These are phyloP conservation scores for Ammodytes dubius DNA, from an alignment of 2,113 vertebrate species.

Conservation along the genomic window DNA sequence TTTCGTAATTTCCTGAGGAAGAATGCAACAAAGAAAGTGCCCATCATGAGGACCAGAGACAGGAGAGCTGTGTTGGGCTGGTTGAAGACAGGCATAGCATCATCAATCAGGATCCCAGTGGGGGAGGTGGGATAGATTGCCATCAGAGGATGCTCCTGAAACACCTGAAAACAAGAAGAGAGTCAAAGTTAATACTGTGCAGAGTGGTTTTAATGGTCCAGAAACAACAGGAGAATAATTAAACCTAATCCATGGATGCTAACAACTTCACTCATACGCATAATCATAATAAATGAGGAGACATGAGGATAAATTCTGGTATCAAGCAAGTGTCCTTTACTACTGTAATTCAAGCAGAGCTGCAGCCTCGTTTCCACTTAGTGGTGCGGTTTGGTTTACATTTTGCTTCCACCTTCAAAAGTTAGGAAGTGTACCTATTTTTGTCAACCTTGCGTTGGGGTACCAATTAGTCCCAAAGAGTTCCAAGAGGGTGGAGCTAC, in stretches of 20 bases:
- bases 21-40: conserved; percentile 97
- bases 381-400: no score
- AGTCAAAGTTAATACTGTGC: not conserved
- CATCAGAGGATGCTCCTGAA: conserved; percentile 94
- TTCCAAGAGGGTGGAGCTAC: no score
- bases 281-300: not conserved
- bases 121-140: conserved; percentile 85
- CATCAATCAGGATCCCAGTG: not conserved
- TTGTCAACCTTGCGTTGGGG: no score
- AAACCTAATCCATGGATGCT: not conserved
- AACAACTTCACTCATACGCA: not conserved
- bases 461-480: no score
- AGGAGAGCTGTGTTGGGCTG: conserved; percentile 98
- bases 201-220: not conserved
- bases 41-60: conserved; percentile 97
- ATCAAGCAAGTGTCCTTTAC: not conserved
- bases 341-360: no score
- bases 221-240: not conserved
- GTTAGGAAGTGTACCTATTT: no score
- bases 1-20: conserved; percentile 98
- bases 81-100: conserved; percentile 77
- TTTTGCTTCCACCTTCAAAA: no score
- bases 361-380: no score
- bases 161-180: conserved; percentile 85
- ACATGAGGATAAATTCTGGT: not conserved